Percentiles rank a stretch among this genome's conserved stretches.
Evolutionary conservation across 1,140 invertebrate genomes (phyloP).

Genomic region (Papilio glaucus): DNA sequence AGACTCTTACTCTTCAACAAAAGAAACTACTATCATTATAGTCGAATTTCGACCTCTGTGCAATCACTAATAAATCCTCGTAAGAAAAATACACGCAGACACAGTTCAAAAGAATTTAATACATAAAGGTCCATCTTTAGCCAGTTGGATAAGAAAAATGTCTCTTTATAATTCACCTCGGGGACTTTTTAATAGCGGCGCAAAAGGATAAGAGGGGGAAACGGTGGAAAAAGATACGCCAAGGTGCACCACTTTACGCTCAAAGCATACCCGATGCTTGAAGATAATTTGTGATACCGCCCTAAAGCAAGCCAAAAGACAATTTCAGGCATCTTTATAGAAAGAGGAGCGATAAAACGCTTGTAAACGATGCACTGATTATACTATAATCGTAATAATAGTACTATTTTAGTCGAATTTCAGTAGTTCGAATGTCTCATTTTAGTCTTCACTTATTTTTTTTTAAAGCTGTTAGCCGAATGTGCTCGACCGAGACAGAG

Average conservation of each 20-base stretch:
- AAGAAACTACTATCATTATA: too few relatives aligned
- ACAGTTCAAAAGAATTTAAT: constrained; percentile 22
- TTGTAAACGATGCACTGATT: too few relatives aligned
- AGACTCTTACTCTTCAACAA: too few relatives aligned
- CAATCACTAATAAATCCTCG: too few relatives aligned
- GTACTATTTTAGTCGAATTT: too few relatives aligned
- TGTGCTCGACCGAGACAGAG: too few relatives aligned
- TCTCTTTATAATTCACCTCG: constrained; percentile 47
- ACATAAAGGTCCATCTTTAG: constrained; percentile 25
- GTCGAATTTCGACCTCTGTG: too few relatives aligned
- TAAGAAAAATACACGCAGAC: not conserved
- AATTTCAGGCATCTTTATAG: constrained; percentile 28
- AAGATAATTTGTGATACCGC: constrained; percentile 32
- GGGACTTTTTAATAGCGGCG: constrained; percentile 36
- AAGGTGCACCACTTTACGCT: constrained; percentile 43
- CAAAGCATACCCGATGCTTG: constrained; percentile 42
- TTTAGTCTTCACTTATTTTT: too few relatives aligned
- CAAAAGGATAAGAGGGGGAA: constrained; percentile 41
- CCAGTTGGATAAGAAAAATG: constrained; percentile 40
- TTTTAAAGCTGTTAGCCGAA: too few relatives aligned
- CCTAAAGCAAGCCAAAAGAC: constrained; percentile 27
- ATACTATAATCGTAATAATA: too few relatives aligned
- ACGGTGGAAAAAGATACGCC: constrained; percentile 39
- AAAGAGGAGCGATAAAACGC: not conserved
- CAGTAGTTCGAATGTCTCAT: too few relatives aligned